Evolutionary conservation across 1,140 invertebrate genomes (phyloP), one percentile per base, ranked within the genome.

Genomic region (Palaemon carinicauda): DNA sequence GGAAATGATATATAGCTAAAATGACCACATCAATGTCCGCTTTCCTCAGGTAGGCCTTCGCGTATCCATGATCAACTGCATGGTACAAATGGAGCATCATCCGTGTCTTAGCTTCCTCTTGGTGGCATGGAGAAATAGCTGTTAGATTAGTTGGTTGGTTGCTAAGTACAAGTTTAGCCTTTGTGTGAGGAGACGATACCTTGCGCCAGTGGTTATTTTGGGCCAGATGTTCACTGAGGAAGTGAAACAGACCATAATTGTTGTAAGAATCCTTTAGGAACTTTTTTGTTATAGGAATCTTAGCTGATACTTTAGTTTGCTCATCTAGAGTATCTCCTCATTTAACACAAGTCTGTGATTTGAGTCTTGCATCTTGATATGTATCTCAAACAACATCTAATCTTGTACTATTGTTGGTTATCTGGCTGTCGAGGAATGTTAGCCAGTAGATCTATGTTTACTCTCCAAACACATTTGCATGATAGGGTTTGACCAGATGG

Each of bases 341-440:
- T 19, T 21, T 77, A 12, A 5, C 74, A 31, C 31, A 31, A 77
- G 74, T 77, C 74, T 77, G 31, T 33, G 74, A 77, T 27, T 77
- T 77, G 27, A 77, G 74, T 41, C 74, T 77, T 77, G 74, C 31
- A 41, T 77, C 74, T 41, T 77, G 74, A 77, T 77, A 77, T 77
- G n/a, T n/a, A n/a, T n/a, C n/a, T n/a, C n/a, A n/a, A n/a, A n/a
- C n/a, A n/a, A n/a, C n/a, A n/a, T n/a, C 74, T 77, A 77, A 10
- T 77, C 74, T 77, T 50, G 74, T 77, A 19, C 33, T 77, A 27
- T 50, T 77, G 74, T 77, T 33, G 15, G 33, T 77, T 31, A 50
- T 41, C 33, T 77, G 74, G 19, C 74, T 77, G 4, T 31, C 74
- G 7, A 77, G 4, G 74, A 77, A 77, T 41, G 74, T 31, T 33